Conservation (phyloP, 2,113 vertebrate genomes). For the Cephalopterus ornatus region DNA sequence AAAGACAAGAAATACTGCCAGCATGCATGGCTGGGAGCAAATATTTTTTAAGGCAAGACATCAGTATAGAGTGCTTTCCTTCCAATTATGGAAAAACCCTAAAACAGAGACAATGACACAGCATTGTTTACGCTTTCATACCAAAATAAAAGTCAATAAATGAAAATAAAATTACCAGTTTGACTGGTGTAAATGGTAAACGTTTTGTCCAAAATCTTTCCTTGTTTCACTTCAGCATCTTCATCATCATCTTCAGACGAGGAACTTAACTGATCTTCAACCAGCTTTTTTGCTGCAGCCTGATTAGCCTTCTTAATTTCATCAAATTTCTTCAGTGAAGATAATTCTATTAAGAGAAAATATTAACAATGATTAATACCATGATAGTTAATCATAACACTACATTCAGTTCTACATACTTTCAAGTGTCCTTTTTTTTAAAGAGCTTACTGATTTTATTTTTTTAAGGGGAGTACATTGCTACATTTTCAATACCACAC, state of each 20-base stretch:
- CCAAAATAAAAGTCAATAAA: not conserved
- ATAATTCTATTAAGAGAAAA: slow-evolving; percentile 67
- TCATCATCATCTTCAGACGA: slow-evolving; percentile 85
- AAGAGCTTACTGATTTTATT: not conserved
- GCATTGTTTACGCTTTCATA: not conserved
- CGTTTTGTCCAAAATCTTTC: slow-evolving; percentile 88
- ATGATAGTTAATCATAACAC: not conserved
- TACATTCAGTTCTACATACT: not conserved
- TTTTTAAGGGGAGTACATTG: not conserved
- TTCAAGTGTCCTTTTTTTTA: not conserved
- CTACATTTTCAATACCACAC: not conserved
- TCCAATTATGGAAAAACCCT: not conserved
- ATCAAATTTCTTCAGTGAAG: slow-evolving; percentile 85
- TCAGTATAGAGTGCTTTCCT: not conserved
- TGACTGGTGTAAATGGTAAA: slow-evolving; percentile 88
- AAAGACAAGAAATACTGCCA: not conserved
- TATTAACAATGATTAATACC: not conserved
- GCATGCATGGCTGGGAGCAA: not conserved
- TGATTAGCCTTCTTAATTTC: slow-evolving; percentile 91
- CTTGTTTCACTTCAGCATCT: slow-evolving; percentile 80
- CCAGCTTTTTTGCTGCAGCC: slow-evolving; percentile 84
- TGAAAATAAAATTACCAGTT: slow-evolving; percentile 77
- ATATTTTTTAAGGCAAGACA: not conserved
- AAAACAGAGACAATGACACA: not conserved
- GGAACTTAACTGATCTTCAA: slow-evolving; percentile 80